phyloP scores from a whole-genome alignment of 2,113 vertebrate genomes.

The Desmodus rotundus region DNA sequence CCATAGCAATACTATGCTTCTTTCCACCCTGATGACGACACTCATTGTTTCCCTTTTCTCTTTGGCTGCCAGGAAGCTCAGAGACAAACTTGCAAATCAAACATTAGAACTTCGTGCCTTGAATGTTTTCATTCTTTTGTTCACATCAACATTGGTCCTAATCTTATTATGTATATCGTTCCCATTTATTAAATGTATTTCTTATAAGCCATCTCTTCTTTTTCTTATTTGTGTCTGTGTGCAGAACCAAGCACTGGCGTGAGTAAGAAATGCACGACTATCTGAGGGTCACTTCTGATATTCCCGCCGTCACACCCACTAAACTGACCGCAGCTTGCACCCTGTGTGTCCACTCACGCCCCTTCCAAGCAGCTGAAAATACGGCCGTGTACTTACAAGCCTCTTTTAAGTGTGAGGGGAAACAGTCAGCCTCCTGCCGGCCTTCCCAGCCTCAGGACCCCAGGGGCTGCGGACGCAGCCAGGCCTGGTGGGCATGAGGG shows the following conservation, averaged over 20 bases:
- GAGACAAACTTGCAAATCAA: background rate
- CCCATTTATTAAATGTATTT: background rate
- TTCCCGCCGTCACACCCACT: background rate
- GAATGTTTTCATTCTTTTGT: background rate
- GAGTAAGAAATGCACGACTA: background rate
- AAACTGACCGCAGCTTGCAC: background rate
- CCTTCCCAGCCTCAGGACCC: conserved; percentile 45
- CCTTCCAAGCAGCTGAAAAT: background rate
- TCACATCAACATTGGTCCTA: background rate
- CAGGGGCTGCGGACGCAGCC: conserved; percentile 29
- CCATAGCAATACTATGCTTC: background rate
- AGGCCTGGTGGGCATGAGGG: conserved; percentile 56
- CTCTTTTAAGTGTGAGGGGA: conserved; percentile 26
- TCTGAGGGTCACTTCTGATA: background rate
- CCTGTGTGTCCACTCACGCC: background rate
- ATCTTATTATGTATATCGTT: background rate
- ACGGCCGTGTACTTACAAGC: background rate
- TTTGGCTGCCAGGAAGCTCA: conserved; percentile 8
- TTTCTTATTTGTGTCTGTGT: background rate
- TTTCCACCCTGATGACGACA: accelerated
- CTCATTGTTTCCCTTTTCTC: background rate
- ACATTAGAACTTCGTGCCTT: background rate
- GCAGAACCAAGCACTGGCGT: background rate
- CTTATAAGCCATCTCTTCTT: background rate
- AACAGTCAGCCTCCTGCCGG: conserved; percentile 3